phyloP scores from a whole-genome alignment of 2,113 vertebrate species.

The Pica pica region DNA sequence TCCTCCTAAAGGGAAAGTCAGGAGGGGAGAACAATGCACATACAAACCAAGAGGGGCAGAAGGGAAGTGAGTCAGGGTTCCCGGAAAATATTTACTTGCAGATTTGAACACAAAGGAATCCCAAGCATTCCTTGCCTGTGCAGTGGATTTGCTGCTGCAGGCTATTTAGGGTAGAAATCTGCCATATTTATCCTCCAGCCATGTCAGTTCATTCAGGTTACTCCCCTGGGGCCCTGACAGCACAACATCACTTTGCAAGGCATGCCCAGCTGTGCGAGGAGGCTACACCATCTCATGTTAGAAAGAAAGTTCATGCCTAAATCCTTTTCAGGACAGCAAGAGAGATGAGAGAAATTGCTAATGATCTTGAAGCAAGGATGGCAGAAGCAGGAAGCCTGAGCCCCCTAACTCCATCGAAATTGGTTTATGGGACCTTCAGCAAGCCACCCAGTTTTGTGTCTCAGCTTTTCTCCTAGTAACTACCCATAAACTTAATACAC shows the following conservation, averaged over 20 bases:
- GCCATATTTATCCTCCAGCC: neutral
- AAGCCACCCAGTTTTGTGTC: neutral
- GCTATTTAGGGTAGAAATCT: neutral
- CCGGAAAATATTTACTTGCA: neutral
- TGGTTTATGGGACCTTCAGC: neutral
- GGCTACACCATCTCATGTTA: no score
- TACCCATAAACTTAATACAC: neutral
- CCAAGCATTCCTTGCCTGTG: neutral
- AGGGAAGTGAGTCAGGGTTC: slow-evolving; percentile 23
- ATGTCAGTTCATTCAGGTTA: neutral
- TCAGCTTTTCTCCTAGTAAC: neutral
- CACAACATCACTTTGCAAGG: neutral
- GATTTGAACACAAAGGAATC: neutral
- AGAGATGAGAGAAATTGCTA: neutral
- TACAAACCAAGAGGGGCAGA: neutral
- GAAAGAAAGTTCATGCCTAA: neutral
- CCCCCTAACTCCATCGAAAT: neutral
- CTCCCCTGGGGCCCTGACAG: neutral
- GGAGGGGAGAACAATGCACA: neutral
- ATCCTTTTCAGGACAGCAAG: neutral
- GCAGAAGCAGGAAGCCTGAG: neutral
- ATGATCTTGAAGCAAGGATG: neutral
- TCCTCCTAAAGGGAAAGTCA: neutral
- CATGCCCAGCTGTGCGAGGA: neutral
- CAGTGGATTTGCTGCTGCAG: neutral